phyloP scores from a whole-genome alignment of 2,797 vertebrate species.

The Cuniculus paca region DNA sequence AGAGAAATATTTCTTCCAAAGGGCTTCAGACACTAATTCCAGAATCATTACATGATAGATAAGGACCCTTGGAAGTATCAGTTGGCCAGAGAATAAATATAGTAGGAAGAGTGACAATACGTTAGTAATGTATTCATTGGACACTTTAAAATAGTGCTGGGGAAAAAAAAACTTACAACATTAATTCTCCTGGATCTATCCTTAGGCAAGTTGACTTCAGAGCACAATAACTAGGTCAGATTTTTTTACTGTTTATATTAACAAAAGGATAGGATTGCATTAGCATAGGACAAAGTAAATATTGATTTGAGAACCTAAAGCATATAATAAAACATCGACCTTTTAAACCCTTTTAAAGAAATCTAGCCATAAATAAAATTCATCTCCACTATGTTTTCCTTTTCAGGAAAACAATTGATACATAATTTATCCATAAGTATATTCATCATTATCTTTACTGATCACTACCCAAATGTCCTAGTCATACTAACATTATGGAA shows the following conservation, averaged over 20 bases:
- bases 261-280: slow-evolving; percentile 89
- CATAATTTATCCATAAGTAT: slow-evolving; percentile 89
- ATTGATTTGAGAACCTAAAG: slow-evolving; percentile 92
- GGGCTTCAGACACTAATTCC: slow-evolving; percentile 81
- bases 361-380: slow-evolving; percentile 89
- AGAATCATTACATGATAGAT: slow-evolving; percentile 80
- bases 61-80: slow-evolving; percentile 70
- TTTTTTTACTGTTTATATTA: slow-evolving; percentile 91
- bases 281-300: slow-evolving; percentile 92
- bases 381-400: slow-evolving; percentile 85
- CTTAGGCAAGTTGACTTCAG: slow-evolving; percentile 49
- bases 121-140: slow-evolving; percentile 59
- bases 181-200: slow-evolving; percentile 52
- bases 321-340: slow-evolving; percentile 89
- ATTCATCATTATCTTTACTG: slow-evolving; percentile 83
- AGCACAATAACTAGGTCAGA: slow-evolving; percentile 87
- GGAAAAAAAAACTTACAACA: neutral
- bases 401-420: slow-evolving; percentile 89
- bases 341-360: slow-evolving; percentile 92
- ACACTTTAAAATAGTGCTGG: neutral
- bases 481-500: slow-evolving; percentile 57
- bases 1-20: slow-evolving; percentile 82
- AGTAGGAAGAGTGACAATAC: slow-evolving; percentile 54
- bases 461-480: slow-evolving; percentile 77
- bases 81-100: slow-evolving; percentile 75